Evolutionary conservation across 2,797 vertebrate species (phyloP).

Genomic region (Phrynocephalus guinanensis): DNA sequence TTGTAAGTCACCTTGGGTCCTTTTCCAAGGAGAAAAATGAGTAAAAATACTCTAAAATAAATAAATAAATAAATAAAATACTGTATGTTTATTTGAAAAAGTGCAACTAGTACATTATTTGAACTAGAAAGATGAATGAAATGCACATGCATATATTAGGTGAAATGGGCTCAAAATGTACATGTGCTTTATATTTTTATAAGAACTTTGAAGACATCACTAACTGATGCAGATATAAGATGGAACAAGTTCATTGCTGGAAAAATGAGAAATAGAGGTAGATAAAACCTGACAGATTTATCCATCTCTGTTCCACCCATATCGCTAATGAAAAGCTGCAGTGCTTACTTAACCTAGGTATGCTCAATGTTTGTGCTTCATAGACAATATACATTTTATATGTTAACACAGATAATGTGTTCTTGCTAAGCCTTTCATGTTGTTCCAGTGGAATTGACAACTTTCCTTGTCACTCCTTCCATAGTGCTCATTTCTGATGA

Average conservation of each 20-base stretch:
- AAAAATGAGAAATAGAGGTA: background rate
- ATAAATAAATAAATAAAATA: too few relatives aligned
- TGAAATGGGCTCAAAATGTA: background rate
- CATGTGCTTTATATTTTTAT: background rate
- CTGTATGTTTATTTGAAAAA: conserved; percentile 1
- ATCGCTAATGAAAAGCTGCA: background rate
- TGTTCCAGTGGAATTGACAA: background rate
- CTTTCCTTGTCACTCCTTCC: too few relatives aligned
- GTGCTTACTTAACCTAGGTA: background rate
- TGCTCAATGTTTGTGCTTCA: background rate
- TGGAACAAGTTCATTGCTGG: background rate
- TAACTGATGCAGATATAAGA: background rate
- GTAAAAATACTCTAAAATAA: too few relatives aligned
- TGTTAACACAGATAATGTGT: background rate
- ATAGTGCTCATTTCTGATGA: too few relatives aligned
- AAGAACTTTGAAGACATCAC: background rate
- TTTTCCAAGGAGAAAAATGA: too few relatives aligned
- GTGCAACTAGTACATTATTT: background rate
- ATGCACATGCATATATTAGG: background rate
- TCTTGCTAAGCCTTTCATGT: background rate
- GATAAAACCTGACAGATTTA: background rate
- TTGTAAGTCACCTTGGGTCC: too few relatives aligned
- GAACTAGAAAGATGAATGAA: background rate
- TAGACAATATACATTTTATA: background rate
- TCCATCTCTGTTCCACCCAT: background rate